Evolutionary conservation across 1,140 invertebrate genomes (phyloP), one percentile per base, ranked within the genome.

Genomic region (Zophobas atratus): DNA sequence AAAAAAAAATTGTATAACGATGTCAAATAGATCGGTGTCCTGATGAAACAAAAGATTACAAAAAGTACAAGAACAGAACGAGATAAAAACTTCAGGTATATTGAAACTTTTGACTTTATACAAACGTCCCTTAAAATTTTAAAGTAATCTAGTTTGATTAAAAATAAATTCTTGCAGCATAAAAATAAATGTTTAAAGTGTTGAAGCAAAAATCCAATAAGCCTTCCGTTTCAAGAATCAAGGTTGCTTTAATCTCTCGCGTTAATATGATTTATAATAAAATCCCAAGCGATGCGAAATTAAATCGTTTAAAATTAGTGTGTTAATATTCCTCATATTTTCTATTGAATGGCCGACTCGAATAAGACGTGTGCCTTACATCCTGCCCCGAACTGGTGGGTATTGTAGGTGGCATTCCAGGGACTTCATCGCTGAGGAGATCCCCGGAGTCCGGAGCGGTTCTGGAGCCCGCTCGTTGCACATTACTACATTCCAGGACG

Each of bases 401-500:
- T 67, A 81, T 84, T 84, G 83, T 82, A 80, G 80, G 83, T 82
- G 70, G 81, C 81, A 84, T 84, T 84, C 83, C 77, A 72, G 75
- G 77, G 81, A 67, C 71, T 71, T 77, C 80, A 75, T 77, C 75
- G 74, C 73, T 79, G 78, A 81, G 79, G 79, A 77, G 72, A 79
- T 70, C 41, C 71, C 77, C 60, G 60, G 39, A 67, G 60, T 67
- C 60, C 60, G 60, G 60, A 67, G 60, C 60, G 38, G 60, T 33
- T 67, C 60, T 39, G 60, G 57, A 67, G 60, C 72, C 77, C 55
- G 70, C 43, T 67, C 77, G 78, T 78, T 82, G 81, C 83, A 81
- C 82, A 84, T 84, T 84, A 82, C 83, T 82, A 81, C 82, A 84
- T 84, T 84, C 83, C 83, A 81, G 80, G 75, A 72, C 82, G 74